Evolutionary conservation across 2,797 vertebrate species (phyloP), one percentile per base, ranked within the genome.

Genomic region (Gallinago solitaria): DNA sequence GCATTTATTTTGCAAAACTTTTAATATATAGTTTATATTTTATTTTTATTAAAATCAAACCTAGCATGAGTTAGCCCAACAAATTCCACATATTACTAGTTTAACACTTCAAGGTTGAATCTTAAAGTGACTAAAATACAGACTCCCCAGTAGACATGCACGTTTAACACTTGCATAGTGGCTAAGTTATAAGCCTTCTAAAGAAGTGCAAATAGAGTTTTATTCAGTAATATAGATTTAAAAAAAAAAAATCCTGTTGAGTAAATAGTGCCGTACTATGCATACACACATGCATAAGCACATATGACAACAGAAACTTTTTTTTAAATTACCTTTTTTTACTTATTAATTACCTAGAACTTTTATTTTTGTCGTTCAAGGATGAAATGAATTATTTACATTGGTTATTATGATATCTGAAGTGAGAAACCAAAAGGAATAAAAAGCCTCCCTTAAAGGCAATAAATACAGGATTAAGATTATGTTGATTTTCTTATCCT

Each of bases 31-130:
- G 35, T 67, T 84, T 71, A 57, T 30, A 67, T 79, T 86, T 93
- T 25, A 39, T 61, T 89, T 87, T 78, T 41, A 59, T 83, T 50
- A 50, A 75, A 74, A 87, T 33, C 28, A 85, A 93, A 23, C 19
- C 48, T 81, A 67, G 50, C 19, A 27, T 57, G 30, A 81, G 15
- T 78, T 92, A 60, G 24, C 5, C 70, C 13, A 81, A 19, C 35
- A 76, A 86, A 87, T 77, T 75, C 30, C 57, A 41, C 53, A 20
- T 30, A 60, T 63, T 17, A 69, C 4, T 33, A 57, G 24, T 37
- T 63, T 10, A 82, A 39, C 19, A 64, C 25, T 67, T 48, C 6
- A 67, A 47, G 67, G 37, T 12, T 69, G 28, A 45, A 83, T 71
- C 14, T 16, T 86, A 33, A 82, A 67, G 13, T 39, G 18, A 47